A percentile compares a stretch with the other conserved stretches of the same genome.
phyloP scores from a whole-genome alignment of 53 echinoderm and acorn worm genomes.

The Henricia sp. region DNA sequence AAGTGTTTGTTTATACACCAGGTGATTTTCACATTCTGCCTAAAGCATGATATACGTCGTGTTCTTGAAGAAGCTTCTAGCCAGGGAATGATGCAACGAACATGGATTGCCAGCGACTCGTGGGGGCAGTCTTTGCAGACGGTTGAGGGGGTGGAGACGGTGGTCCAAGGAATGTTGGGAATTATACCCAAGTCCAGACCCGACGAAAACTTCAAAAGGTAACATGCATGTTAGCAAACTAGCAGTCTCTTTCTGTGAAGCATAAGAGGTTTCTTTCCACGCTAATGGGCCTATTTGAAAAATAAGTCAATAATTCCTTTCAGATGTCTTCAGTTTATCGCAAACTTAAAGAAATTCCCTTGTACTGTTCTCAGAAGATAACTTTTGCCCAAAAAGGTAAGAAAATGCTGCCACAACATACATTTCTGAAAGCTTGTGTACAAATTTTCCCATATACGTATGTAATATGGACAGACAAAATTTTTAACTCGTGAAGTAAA shows the following conservation, averaged over 20 bases:
- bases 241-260: not conserved
- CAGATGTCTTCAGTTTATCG: too few species aligned
- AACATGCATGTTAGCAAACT: not conserved
- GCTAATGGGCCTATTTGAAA: too few species aligned
- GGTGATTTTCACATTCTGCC: slow-evolving; percentile 92
- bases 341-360: too few species aligned
- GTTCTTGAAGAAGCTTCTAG: slow-evolving; percentile 65
- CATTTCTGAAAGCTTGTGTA: too few species aligned
- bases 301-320: not conserved
- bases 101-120: slow-evolving; percentile 96
- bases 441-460: too few species aligned
- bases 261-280: too few species aligned
- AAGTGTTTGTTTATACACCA: not conserved
- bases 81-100: slow-evolving; percentile 62
- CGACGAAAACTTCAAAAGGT: slow-evolving; percentile 69
- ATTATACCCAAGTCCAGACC: slow-evolving; percentile 80
- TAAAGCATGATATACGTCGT: slow-evolving; percentile 67
- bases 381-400: too few species aligned
- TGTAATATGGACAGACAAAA: too few species aligned
- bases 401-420: too few species aligned
- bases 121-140: slow-evolving; percentile 77
- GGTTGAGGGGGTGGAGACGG: slow-evolving; percentile 30
- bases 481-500: not conserved
- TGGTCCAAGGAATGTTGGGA: slow-evolving; percentile 90
- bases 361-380: too few species aligned